Evolutionary conservation across 2,888 invertebrate species (phyloP).

Genomic region (Alloscopus bannaensis): DNA sequence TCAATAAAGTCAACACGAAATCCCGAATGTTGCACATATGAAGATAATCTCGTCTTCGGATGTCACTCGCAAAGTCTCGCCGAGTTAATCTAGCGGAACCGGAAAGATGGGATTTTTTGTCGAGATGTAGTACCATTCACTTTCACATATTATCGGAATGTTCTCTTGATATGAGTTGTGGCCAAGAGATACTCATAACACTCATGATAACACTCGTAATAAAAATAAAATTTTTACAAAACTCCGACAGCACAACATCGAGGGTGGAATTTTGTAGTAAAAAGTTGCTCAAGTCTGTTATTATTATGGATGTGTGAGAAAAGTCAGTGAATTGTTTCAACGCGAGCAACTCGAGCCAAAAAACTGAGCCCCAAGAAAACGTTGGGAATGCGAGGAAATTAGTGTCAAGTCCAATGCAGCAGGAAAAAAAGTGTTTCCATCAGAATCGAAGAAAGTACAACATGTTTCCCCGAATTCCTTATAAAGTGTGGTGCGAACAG

Average conservation of each 20-base stretch:
- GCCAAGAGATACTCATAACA: constrained; percentile 6
- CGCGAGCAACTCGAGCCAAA: constrained; percentile 3
- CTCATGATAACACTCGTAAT: constrained; percentile 24
- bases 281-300: too few species aligned
- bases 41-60: too few species aligned
- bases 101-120: constrained; percentile 16
- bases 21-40: too few species aligned
- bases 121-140: constrained; percentile 11
- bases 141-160: too few species aligned
- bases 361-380: not conserved
- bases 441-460: not conserved
- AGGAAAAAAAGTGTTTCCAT: constrained; percentile 33
- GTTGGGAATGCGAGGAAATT: constrained; percentile 36
- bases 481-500: too few species aligned
- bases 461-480: not conserved
- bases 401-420: constrained; percentile 53
- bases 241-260: too few species aligned
- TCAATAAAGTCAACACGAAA: too few species aligned
- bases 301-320: too few species aligned
- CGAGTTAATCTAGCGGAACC: constrained; percentile 42
- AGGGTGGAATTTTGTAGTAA: too few species aligned
- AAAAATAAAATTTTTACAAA: too few species aligned
- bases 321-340: constrained; percentile 29
- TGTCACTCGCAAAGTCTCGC: too few species aligned
- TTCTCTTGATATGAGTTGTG: not conserved